Evolutionary conservation across 2,888 invertebrate species (phyloP), one percentile per base, ranked within the genome.

Genomic region (Philereme transversata): DNA sequence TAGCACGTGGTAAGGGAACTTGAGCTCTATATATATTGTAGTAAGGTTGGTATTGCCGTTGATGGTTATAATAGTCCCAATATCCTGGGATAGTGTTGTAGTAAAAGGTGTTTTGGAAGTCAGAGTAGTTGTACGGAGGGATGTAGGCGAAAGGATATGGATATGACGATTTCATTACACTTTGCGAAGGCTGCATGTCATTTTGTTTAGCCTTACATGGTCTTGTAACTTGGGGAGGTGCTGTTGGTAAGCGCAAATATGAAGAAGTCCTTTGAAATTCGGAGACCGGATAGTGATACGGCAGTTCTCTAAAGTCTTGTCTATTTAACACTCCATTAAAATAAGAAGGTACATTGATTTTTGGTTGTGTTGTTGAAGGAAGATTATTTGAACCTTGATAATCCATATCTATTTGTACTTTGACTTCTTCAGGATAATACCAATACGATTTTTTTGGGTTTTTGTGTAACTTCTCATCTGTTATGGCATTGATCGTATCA

Each of bases 141-240:
- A 85, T 66, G 33, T 79, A 82, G 0, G 82, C 73, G 44, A 84
- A 86, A 10, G 88, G 86, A 52, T 83, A 87, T 3, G 87, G 84
- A 0, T 79, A 61, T 3, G 79, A 70, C 40, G 82, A 77, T 41
- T 72, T 71, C 5, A 76, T 66, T 4, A 68, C 48, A 5, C 69
- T 77, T 55, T 70, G 67, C 0, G 70, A 67, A 51, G 69, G 63
- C 34, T 57, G 48, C 33, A 4, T 60, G 43, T 33, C 49, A 49
- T 55, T 43, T 45, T 36, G 48, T 57, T 57, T 54, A 34, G 36
- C 41, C 38, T 40, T 57, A 36, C 62, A 54, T 44, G 60, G 49
- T 36, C 5, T 60, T 35, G 52, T 41, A 9, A n/a, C 5, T 4
- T 49, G 46, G 11, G 43, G 10, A 35, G 35, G n/a, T 48, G 46